Base-by-base conservation (phyloP, 2,888 invertebrate species). In the Dione juno region DNA sequence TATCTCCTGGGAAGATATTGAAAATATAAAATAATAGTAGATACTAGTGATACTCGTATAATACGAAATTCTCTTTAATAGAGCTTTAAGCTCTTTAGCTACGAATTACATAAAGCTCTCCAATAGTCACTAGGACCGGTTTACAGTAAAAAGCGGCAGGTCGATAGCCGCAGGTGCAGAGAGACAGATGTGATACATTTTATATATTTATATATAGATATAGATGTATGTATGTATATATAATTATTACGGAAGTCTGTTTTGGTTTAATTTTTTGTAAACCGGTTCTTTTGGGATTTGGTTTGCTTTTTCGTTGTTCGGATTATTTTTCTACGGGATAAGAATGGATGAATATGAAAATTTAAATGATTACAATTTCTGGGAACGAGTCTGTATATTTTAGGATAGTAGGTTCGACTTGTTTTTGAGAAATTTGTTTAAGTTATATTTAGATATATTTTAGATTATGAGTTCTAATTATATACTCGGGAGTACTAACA, bases 101-200 rank as follows among this genome's bases (percentile, higher is more conserved):
- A 19, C 50, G 10, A 28, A 28, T 50, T 50, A 19, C 50, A 50
- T 50, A 50, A 50, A 13, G 19, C 50, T 50, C 19, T 50, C 50
- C 50, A 50, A 16, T 16, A 50, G 19, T 50, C 19, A 50, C 73
- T 72, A 79, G 65, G 82, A 89, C 89, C 86, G 87, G 90, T 89
- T 85, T 73, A 77, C 82, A 88, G 86, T 89, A 79, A 91, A 90
- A 91, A 91, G 86, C 82, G 83, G 84, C 85, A 85, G 88, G 87
- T 90, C 89, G 88, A 86, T 86, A 89, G 81, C 88, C 88, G 90
- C 90, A 89, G 90, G 90, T 90, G 90, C 83, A 82, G 76, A 64
- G 74, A 70, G 73, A 76, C 75, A 75, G 71, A 70, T 76, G 77
- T 58, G 70, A 73, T 69, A 70, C 70, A 61, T 61, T 28, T 61